Base-by-base conservation (phyloP, 2,888 invertebrate species). In the Miltochrista miniata region DNA sequence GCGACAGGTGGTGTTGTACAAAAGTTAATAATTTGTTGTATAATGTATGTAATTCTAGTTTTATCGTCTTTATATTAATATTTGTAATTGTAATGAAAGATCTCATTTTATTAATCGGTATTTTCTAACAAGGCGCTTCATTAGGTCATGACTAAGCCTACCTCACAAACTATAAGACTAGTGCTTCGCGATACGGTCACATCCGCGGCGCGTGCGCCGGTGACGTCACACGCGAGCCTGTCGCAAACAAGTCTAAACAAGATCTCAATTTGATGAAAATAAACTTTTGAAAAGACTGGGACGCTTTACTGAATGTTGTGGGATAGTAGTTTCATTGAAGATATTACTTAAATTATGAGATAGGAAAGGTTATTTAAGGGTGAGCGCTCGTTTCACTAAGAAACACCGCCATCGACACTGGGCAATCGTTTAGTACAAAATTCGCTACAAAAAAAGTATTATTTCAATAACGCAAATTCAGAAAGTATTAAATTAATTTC, bases 51-150 rank as follows among this genome's bases (percentile, higher is more conserved):
- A 90, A 89, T 84, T 85, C 81, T 90, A 90, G 89, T 86, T 90
- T 85, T 87, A 90, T 85, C 83, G 84, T 87, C 85, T 90, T 84
- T 89, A 86, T 89, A 85, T 88, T 84, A 88, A 88, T 88, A 89
- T 90, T 89, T 85, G 87, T 90, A 91, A 89, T 88, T 91, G 84
- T 90, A 91, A 91, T 91, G 90, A 90, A 91, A 90, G 91, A 91
- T 91, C 91, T 91, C 91, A 91, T 91, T 90, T 90, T 89, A 91
- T 90, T 91, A 91, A 90, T 91, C 91, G 91, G 91, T 91, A 91
- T 90, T 91, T 90, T 89, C 85, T 91, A 90, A 91, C 91, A 90
- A 90, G 91, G 90, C 90, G 90, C 90, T 90, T 90, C 90, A 90
- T 90, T 89, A 88, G 85, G 90, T 89, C 91, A 90, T 91, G 91